Evolutionary conservation across 2,888 invertebrate genomes (phyloP), one percentile per base, ranked within the genome.

Genomic region (Tenthredo scrophulariae): DNA sequence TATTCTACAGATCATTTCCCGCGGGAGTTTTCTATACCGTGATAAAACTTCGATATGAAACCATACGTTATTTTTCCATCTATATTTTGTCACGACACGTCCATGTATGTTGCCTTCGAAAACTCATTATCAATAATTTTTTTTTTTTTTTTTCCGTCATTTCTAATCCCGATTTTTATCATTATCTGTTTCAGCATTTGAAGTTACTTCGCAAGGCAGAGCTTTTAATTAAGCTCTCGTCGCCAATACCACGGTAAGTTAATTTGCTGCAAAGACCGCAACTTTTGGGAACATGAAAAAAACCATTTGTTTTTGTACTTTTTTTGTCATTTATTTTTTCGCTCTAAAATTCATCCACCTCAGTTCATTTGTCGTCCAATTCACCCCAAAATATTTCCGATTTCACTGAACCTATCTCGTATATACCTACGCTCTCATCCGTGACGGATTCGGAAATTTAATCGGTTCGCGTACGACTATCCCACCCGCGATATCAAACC

Each of bases 201-300:
- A 83, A 83, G 83, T 83, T 67, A 83, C 65, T 67, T 46, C 83
- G 43, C 65, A 37, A 83, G 67, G 46, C 46, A 83, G 83, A 83
- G 83, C 83, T 83, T 83, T 83, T 83, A 83, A 83, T 83, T 83
- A 83, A 83, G 83, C 83, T 83, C 83, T 83, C 67, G 50, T 83
- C 83, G 18, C 83, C 65, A 58, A 70, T 83, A 70, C 67, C 83
- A 83, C 83, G 83, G 83, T 83, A 70, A 83, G 83, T 62, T 29
- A 0, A 46, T 46, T 46, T 15, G 43, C 13, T 40, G 50, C 29
- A 18, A 33, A 50, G 29, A 54, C 13, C 10, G 29, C n/a, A 65
- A 6, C 15, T 72, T n/a, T 46, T 15, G 3, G 15, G 4, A 15
- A 18, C 0, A 13, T 46, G 3, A 18, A 50, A 50, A 50, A 50